Evolutionary conservation across 1,140 invertebrate species (phyloP).

Genomic region (Ridgeia piscesae): DNA sequence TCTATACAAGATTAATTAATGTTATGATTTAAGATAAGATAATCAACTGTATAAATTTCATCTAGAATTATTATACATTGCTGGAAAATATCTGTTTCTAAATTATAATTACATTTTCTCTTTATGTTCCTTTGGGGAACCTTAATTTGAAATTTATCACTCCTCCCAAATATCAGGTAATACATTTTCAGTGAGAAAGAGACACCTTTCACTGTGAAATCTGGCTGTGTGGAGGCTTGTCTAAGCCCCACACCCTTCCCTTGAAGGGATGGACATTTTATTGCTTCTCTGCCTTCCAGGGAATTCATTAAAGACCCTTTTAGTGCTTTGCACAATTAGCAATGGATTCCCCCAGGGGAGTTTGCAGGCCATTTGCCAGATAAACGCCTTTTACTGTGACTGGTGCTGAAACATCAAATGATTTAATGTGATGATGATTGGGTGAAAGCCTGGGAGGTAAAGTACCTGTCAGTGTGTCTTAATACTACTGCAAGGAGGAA

Average conservation of each 20-base stretch:
- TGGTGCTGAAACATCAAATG: neutral
- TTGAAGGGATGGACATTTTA: neutral
- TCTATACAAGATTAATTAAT: neutral
- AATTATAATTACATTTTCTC: neutral
- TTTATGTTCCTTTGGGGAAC: neutral
- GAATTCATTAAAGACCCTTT: neutral
- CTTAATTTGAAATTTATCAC: neutral
- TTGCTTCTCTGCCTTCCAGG: neutral
- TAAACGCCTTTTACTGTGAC: neutral
- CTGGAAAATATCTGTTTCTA: neutral
- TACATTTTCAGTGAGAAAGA: neutral
- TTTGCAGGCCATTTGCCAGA: neutral
- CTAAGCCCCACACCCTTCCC: neutral
- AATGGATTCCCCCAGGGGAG: neutral
- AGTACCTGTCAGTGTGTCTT: neutral
- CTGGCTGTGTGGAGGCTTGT: neutral
- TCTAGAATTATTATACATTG: neutral
- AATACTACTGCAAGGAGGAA: neutral
- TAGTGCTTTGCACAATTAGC: neutral
- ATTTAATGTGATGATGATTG: slow-evolving; percentile 2
- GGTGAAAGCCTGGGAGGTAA: neutral
- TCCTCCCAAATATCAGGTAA: neutral
- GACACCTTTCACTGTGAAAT: neutral
- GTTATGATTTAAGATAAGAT: neutral
- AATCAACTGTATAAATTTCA: neutral